Base-by-base conservation (phyloP, 2,797 vertebrate genomes). In the Centropyge bicolor region DNA sequence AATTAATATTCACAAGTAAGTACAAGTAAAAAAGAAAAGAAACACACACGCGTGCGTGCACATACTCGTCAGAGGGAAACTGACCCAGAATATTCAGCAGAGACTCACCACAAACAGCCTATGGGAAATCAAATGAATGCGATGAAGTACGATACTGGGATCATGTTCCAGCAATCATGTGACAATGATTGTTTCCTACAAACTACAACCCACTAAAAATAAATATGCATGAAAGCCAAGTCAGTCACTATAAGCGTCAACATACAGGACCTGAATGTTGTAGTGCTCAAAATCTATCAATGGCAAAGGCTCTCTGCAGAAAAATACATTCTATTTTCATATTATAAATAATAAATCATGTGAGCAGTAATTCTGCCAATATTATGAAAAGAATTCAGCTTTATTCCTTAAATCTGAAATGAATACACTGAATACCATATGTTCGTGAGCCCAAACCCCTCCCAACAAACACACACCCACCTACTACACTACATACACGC, bases 1-100 rank as follows among this genome's bases (percentile, higher is more conserved):
- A 79, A 86, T 82, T 69, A 68, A 92, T 85, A 89, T 86, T 83
- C 41, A 76, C 73, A n/a, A 65, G 46, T 57, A 45, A 65, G 65
- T 55, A 51, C 75, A 6, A 55, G 54, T 40, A 38, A 72, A 51
- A 56, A 52, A 38, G 59, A 49, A 27, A n/a, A 54, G 2, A 3
- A 17, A 59, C 0, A 60, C 14, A 57, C 41, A 52, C 0, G 56
- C 27, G n/a, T n/a, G n/a, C n/a, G n/a, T n/a, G n/a, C 41, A 65
- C 60, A 71, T 8, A 64, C 27, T 41, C 41, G 35, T 35, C 8
- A 67, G 4, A 63, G 7, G 8, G 12, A 22, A 49, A 0, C 48
- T 14, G 19, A 74, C n/a, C 20, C 52, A 71, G 61, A 74, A 65
- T 11, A 71, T 51, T 24, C 27, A 80, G 63, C 48, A 68, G 49